phyloP scores from a whole-genome alignment of 2,113 vertebrate species.

The Xiphorhynchus elegans region DNA sequence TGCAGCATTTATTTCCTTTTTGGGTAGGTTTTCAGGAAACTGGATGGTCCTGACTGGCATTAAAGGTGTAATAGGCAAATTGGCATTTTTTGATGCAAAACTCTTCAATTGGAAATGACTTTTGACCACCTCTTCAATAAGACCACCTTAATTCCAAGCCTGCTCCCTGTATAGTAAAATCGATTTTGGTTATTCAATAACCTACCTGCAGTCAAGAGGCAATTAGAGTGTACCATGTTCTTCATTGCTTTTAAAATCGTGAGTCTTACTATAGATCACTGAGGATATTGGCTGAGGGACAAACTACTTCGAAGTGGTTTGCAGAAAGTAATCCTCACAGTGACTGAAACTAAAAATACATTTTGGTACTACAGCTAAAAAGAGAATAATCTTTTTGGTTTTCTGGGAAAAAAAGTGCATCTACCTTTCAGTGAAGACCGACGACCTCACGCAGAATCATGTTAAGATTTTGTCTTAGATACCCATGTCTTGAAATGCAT shows the following conservation, averaged over 20 bases:
- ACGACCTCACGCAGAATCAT: background rate
- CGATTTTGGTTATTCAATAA: slow-evolving; percentile 52
- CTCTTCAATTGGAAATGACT: background rate
- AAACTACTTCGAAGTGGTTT: background rate
- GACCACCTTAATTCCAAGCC: background rate
- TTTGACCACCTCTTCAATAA: slow-evolving; percentile 22
- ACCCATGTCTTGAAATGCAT: background rate
- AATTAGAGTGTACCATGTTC: slow-evolving; percentile 14
- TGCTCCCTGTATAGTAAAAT: slow-evolving; percentile 48
- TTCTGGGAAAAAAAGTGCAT: background rate
- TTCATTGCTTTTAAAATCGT: slow-evolving; percentile 23
- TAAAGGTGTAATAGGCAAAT: background rate
- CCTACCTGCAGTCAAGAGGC: background rate
- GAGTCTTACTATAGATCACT: background rate
- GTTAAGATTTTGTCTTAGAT: background rate
- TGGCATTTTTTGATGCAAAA: slow-evolving; percentile 24
- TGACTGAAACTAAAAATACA: background rate
- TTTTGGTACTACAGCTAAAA: background rate
- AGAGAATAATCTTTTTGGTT: background rate
- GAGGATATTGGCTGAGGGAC: background rate
- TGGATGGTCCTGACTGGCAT: background rate
- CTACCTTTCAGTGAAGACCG: background rate
- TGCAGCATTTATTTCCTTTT: background rate
- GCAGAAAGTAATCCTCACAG: background rate
- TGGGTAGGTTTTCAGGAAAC: background rate